Base-by-base conservation (phyloP, 1,140 invertebrate species). In the Caenorhabditis remanei region DNA sequence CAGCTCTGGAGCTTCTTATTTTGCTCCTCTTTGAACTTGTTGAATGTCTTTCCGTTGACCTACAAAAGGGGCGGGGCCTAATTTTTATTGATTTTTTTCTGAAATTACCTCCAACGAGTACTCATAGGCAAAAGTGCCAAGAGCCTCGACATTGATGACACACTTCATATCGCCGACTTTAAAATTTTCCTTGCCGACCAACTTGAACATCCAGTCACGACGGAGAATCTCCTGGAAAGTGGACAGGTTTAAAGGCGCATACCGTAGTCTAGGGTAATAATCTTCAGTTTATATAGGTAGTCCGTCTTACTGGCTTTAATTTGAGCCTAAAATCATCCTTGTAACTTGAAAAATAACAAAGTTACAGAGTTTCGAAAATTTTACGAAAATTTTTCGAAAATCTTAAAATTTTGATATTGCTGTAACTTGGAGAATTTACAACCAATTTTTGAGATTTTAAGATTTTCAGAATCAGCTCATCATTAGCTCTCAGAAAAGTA, bases 191-290 rank as follows among this genome's bases (percentile, higher is more conserved):
- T 92, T 92, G 7, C 96, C 96, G 1, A 97, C 96, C 63, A 97
- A 91, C 92, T 96, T 96, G 92, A 97, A 97, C 95, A 97, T 96
- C 96, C 96, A 97, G 79, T 97, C 96, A 87, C 94, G 94, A 40
- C 95, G 93, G 8, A 96, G 88, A 9, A 96, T 94, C 93, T 96
- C 96, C 95, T 96, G 89, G 32, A 89, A 83, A 86, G 19, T 40
- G 9, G 9, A 13, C 24, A 14, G 63, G 24, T 50, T 21, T 55
- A 14, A 50, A 46, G 21, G n/a, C 7, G 32, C 56, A 48, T 11
- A 24, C 40, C 32, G 32, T 32, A 32, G n/a, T n/a, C n/a, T n/a
- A n/a, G n/a, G n/a, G n/a, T n/a, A n/a, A n/a, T n/a, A n/a, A n/a
- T n/a, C n/a, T n/a, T n/a, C n/a, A n/a, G n/a, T n/a, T n/a, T n/a